Percentiles rank a stretch among this genome's conserved stretches.
Evolutionary conservation across 2,888 invertebrate species (phyloP).

Genomic region (Mongoloraphidia duomilia): DNA sequence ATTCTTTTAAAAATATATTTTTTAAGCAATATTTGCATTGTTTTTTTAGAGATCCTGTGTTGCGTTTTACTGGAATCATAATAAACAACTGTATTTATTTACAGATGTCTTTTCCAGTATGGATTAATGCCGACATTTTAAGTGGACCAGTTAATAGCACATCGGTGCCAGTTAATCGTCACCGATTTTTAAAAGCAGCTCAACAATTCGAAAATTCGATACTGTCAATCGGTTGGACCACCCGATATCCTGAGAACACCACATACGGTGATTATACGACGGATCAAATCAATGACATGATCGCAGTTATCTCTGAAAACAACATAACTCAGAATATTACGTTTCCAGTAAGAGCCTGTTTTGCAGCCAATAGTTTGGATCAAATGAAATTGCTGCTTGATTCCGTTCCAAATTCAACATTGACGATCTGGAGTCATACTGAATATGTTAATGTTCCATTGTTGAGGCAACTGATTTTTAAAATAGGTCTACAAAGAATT

Average conservation of each 20-base stretch:
- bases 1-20: no score
- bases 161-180: conserved; percentile 45
- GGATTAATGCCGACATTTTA: conserved; percentile 81
- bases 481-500: conserved; percentile 49
- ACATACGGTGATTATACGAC: conserved; percentile 43
- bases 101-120: conserved; percentile 58
- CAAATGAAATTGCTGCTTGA: conserved; percentile 46
- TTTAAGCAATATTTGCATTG: no score
- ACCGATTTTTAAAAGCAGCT: conserved; percentile 44
- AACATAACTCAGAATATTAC: conserved; percentile 55
- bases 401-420: conserved; percentile 39
- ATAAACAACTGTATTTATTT: conserved; percentile 9
- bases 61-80: no score
- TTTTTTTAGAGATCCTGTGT: no score
- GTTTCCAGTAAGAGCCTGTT: conserved; percentile 60
- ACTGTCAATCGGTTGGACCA: conserved; percentile 79
- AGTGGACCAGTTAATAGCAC: conserved; percentile 53
- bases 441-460: conserved; percentile 55
- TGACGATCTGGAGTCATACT: conserved; percentile 63
- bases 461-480: conserved; percentile 48
- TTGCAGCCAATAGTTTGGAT: conserved; percentile 50
- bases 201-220: conserved; percentile 45
- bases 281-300: conserved; percentile 52
- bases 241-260: conserved; percentile 39
- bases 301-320: conserved; percentile 37